Percentiles rank a stretch among this genome's conserved stretches.
Evolutionary conservation across 2,888 invertebrate species (phyloP).

Genomic region (Agriopis aurantiaria): DNA sequence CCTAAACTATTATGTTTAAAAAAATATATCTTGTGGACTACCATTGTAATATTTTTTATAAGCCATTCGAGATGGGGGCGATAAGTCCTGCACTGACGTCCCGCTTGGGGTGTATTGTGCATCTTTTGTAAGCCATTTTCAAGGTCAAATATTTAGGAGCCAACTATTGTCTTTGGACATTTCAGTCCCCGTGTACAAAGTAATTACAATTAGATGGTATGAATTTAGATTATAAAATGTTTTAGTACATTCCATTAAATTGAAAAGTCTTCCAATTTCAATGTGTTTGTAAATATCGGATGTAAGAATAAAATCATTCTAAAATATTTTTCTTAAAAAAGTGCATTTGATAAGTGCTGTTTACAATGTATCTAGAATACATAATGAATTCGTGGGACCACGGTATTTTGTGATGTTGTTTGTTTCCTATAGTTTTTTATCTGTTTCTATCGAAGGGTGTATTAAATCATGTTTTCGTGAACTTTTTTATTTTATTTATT

Average conservation of each 20-base stretch:
- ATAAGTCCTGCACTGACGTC: no score
- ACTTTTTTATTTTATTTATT: slow-evolving; percentile 19
- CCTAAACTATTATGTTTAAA: no score
- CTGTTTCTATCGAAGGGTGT: slow-evolving; percentile 42
- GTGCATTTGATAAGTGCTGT: slow-evolving; percentile 11
- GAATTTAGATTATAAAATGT: background rate
- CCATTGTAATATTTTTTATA: no score
- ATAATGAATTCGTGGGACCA: slow-evolving; percentile 27
- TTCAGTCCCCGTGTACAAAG: no score
- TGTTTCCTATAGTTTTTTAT: slow-evolving; percentile 31
- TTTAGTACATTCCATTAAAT: slow-evolving; percentile 26
- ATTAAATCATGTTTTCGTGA: slow-evolving; percentile 48
- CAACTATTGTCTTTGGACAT: no score
- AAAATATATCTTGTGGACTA: no score
- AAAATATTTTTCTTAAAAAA: background rate
- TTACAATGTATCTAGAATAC: slow-evolving; percentile 2
- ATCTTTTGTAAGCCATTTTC: no score
- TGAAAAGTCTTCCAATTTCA: slow-evolving; percentile 23
- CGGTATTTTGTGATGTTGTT: slow-evolving; percentile 21
- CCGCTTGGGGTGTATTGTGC: no score
- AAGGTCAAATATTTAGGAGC: no score
- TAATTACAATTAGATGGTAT: background rate
- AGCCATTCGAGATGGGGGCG: no score
- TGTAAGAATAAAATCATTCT: slow-evolving; percentile 22
- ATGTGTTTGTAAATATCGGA: slow-evolving; percentile 28